A percentile compares a stretch with the other conserved stretches of the same genome.
Conservation (phyloP, 2,113 vertebrate species). For the Cochlearius cochlearius region DNA sequence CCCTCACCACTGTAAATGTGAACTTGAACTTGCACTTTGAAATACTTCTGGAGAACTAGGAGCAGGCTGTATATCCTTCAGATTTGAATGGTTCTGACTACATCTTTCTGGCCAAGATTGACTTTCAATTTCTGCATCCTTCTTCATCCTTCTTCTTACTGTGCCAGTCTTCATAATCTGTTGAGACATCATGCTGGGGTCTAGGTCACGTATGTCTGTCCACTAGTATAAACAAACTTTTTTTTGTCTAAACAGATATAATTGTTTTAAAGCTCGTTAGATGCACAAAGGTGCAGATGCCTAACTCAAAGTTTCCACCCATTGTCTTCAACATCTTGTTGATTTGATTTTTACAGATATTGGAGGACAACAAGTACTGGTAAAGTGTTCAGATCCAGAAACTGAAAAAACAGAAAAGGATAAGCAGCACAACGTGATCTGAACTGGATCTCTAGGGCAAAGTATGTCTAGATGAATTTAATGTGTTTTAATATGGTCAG, state of each 20-base stretch:
- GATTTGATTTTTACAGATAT: neutral
- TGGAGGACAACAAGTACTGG: too few relatives aligned
- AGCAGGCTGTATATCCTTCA: neutral
- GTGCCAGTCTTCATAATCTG: neutral
- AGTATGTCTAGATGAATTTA: neutral
- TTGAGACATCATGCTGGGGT: neutral
- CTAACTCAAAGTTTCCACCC: neutral
- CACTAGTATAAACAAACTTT: neutral
- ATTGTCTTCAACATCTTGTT: neutral
- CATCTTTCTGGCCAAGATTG: neutral
- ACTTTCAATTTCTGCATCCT: neutral
- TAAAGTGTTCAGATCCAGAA: neutral
- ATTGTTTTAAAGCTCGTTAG: neutral
- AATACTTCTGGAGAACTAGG: neutral
- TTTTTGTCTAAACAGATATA: neutral
- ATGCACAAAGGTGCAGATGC: neutral
- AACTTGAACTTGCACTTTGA: neutral
- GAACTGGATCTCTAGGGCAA: neutral
- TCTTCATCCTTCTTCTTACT: neutral
- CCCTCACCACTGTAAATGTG: neutral
- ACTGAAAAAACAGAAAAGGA: neutral
- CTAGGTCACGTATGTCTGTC: neutral
- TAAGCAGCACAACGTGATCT: neutral
- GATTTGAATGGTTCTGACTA: neutral
- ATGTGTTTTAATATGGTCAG: neutral